These are phyloP conservation scores for Eupelmus urozonus DNA, from an alignment of 2,888 invertebrate species.

Conservation along the genomic window DNA sequence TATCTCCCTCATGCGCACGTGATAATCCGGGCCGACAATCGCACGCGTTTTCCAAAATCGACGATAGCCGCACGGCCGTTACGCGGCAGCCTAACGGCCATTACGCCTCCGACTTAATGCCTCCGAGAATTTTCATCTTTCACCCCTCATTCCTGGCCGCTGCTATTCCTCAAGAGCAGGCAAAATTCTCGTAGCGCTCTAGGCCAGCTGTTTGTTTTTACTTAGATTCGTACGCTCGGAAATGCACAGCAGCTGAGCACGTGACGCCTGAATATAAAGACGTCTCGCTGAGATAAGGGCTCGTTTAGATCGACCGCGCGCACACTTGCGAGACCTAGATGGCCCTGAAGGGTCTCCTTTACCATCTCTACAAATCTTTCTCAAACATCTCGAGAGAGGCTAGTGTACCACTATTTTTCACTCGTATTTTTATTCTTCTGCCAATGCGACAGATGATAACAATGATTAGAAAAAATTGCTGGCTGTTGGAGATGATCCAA, in stretches of 20 bases:
- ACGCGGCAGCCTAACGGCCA: conserved; percentile 38
- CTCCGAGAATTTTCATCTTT: conserved; percentile 54
- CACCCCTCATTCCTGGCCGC: conserved; percentile 23
- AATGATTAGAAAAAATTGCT: no score
- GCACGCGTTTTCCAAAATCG: conserved; percentile 33
- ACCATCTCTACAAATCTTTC: conserved; percentile 72
- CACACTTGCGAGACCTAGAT: conserved; percentile 66
- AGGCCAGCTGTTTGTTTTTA: conserved; percentile 54
- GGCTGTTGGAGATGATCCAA: no score
- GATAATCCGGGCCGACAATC: conserved; percentile 39
- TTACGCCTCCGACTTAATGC: conserved; percentile 44
- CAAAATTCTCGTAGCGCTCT: conserved; percentile 14
- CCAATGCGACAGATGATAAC: no score
- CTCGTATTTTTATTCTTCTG: no score
- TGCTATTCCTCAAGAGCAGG: conserved; percentile 38
- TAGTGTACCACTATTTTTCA: no score
- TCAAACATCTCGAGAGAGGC: conserved; percentile 67
- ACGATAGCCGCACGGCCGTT: conserved; percentile 22
- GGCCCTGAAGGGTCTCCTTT: conserved; percentile 75
- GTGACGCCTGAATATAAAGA: conserved; percentile 39
- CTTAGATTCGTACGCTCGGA: conserved; percentile 45
- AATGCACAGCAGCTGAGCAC: conserved; percentile 32
- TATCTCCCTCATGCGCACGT: conserved; percentile 19
- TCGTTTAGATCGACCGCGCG: conserved; percentile 76
- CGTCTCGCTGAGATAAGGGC: conserved; percentile 71